These are phyloP conservation scores for Limonius californicus DNA, from an alignment of 1,140 invertebrate genomes.

Conservation along the genomic window DNA sequence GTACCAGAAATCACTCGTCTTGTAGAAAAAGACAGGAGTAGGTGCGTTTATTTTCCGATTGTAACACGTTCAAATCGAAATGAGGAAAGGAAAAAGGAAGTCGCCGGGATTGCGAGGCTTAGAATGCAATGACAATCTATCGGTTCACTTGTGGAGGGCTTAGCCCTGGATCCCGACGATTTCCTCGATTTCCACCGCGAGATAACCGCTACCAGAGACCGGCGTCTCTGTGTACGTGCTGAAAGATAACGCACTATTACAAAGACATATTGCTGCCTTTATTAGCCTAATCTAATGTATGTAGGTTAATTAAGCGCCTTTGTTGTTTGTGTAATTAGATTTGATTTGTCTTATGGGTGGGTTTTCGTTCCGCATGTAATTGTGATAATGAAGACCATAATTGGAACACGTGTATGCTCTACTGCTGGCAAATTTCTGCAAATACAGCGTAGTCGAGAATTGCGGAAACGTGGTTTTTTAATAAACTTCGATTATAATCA, in stretches of 20 bases:
- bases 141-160: conserved; percentile 32
- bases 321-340: conserved; percentile 11
- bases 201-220: conserved; percentile 10
- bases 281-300: conserved; percentile 14
- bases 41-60: too few relatives aligned
- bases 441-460: too few relatives aligned
- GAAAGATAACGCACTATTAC: conserved; percentile 19
- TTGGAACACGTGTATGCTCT: neutral
- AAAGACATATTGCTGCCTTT: conserved; percentile 4
- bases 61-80: neutral
- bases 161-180: conserved; percentile 24
- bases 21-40: too few relatives aligned
- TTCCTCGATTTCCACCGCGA: conserved; percentile 22
- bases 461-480: neutral
- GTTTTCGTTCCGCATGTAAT: neutral
- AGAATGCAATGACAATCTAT: conserved; percentile 34
- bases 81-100: conserved; percentile 22
- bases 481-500: neutral
- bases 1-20: too few relatives aligned
- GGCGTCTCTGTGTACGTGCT: conserved; percentile 5
- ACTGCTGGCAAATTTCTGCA: neutral
- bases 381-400: neutral
- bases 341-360: conserved; percentile 1
- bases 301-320: conserved; percentile 12
- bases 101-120: conserved; percentile 27